Evolutionary conservation across 2,797 vertebrate species (phyloP).

Genomic region (Enteromius viviparus): DNA sequence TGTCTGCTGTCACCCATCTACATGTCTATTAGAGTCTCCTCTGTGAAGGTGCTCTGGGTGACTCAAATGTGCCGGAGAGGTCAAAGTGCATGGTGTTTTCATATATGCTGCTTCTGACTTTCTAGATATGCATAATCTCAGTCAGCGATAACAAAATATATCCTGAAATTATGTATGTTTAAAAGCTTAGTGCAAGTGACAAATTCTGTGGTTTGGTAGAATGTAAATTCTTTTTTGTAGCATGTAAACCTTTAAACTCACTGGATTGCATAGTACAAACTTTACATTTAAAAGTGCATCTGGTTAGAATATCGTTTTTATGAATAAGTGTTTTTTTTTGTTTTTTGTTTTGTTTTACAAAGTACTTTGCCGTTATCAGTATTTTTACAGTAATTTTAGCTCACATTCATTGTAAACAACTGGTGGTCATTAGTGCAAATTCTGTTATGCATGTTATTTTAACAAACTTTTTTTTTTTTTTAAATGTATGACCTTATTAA

Average conservation of each 20-base stretch:
- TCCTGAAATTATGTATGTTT: neutral
- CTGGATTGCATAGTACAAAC: neutral
- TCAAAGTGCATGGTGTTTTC: neutral
- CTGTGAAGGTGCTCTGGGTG: constrained; percentile 21
- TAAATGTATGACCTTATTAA: neutral
- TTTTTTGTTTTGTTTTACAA: neutral
- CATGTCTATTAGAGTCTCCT: constrained; percentile 32
- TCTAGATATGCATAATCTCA: neutral
- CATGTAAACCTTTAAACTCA: neutral
- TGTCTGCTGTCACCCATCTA: constrained; percentile 76
- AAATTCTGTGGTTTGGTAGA: neutral
- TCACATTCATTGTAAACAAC: neutral
- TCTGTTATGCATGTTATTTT: neutral
- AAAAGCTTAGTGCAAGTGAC: neutral
- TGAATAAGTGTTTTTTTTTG: neutral
- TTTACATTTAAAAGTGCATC: neutral
- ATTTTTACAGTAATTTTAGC: neutral
- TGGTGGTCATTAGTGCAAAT: neutral
- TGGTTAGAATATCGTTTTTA: neutral
- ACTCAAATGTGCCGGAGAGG: constrained; percentile 4
- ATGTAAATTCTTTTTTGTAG: neutral
- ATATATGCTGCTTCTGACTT: neutral
- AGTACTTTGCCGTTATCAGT: neutral
- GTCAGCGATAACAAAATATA: neutral
- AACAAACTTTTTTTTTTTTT: neutral